A percentile compares a stretch with the other conserved stretches of the same genome.
phyloP scores from a whole-genome alignment of 2,888 invertebrate genomes.

The Epirrhoe alternata region DNA sequence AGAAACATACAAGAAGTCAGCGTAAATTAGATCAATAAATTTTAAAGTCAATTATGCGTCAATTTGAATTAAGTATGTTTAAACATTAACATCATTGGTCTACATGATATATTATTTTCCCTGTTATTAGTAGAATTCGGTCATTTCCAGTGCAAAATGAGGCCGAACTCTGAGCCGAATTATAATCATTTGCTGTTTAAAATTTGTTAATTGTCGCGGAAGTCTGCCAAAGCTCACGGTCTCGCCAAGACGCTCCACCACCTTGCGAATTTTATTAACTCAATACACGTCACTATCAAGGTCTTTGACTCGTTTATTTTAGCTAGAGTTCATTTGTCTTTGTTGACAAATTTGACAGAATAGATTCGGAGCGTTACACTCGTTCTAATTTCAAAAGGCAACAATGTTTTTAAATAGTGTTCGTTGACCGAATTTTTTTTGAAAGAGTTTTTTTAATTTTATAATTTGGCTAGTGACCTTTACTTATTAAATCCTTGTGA shows the following conservation, averaged over 20 bases:
- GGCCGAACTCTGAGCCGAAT: conserved; percentile 10
- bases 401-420: neutral
- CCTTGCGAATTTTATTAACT: conserved; percentile 68
- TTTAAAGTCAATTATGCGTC: neutral
- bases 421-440: conserved; percentile 3
- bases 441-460: too few species aligned
- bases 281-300: conserved; percentile 74
- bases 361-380: conserved; percentile 57
- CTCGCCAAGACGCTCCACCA: conserved; percentile 45
- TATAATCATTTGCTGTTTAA: conserved; percentile 28
- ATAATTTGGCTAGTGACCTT: too few species aligned
- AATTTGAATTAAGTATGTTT: neutral
- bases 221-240: conserved; percentile 52
- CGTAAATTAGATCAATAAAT: neutral
- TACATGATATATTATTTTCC: neutral
- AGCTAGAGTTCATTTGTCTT: conserved; percentile 68
- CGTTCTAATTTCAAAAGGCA: conserved; percentile 17
- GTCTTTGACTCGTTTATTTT: conserved; percentile 77
- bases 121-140: conserved; percentile 3
- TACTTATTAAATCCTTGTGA: too few species aligned
- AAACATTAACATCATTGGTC: too few species aligned
- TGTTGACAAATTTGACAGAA: conserved; percentile 67
- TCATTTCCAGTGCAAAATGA: neutral
- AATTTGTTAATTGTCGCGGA: conserved; percentile 54
- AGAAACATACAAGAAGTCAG: too few species aligned